Percentiles rank a stretch among this genome's conserved stretches.
Evolutionary conservation across 2,888 invertebrate species (phyloP).

Genomic region (Physocephala rufipes): DNA sequence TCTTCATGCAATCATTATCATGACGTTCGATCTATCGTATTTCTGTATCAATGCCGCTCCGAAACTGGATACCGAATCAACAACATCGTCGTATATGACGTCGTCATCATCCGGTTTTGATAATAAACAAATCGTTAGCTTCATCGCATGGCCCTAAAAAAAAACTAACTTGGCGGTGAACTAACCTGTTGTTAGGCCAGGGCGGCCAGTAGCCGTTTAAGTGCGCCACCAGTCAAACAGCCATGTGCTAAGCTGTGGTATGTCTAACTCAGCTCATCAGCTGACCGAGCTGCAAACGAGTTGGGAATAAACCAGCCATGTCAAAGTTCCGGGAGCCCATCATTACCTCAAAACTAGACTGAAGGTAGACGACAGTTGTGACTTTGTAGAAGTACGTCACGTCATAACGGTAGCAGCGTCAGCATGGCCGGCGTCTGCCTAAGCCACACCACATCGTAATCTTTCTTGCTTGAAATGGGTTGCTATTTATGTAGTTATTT

Average conservation of each 20-base stretch:
- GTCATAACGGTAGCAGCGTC: too few relatives aligned
- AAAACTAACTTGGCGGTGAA: conserved; percentile 25
- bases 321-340: conserved; percentile 16
- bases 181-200: neutral
- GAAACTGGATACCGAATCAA: conserved; percentile 30
- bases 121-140: conserved; percentile 38
- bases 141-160: conserved; percentile 43
- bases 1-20: too few relatives aligned
- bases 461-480: too few relatives aligned
- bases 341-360: neutral
- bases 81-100: conserved; percentile 11
- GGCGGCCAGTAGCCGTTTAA: neutral
- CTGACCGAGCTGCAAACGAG: conserved; percentile 37
- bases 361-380: too few relatives aligned
- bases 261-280: conserved; percentile 39
- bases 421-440: too few relatives aligned
- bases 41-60: neutral
- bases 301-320: conserved; percentile 6
- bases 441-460: too few relatives aligned
- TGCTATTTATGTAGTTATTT: too few relatives aligned
- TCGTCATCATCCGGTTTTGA: conserved; percentile 26
- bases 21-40: too few relatives aligned
- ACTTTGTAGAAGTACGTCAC: too few relatives aligned
- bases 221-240: conserved; percentile 46
- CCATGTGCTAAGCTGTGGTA: conserved; percentile 44